These are phyloP conservation scores for Baronia brevicornis DNA, from an alignment of 2,888 invertebrate species.

Conservation along the genomic window DNA sequence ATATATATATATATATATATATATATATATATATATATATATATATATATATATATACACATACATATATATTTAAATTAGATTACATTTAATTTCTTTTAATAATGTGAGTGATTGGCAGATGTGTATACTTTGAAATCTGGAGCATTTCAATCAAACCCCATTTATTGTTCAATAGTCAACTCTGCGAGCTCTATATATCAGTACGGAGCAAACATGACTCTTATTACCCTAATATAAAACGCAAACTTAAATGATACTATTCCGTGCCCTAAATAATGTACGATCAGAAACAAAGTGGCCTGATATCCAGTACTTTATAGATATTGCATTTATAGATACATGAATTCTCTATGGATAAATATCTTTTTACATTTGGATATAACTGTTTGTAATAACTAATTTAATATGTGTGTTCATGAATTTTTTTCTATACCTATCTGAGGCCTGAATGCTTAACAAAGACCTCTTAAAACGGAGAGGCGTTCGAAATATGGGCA, in stretches of 20 bases:
- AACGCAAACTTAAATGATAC: constrained; percentile 2
- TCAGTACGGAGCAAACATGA: constrained; percentile 7
- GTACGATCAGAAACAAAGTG: constrained; percentile 17
- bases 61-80: too few species aligned
- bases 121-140: constrained; percentile 32
- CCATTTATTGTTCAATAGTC: constrained; percentile 37
- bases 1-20: too few species aligned
- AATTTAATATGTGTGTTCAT: too few species aligned
- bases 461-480: too few species aligned
- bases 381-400: too few species aligned
- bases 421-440: too few species aligned
- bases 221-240: constrained; percentile 8
- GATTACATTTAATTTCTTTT: constrained; percentile 8
- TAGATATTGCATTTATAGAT: constrained; percentile 13
- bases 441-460: too few species aligned
- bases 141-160: constrained; percentile 52
- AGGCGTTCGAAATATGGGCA: too few species aligned
- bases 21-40: too few species aligned
- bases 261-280: constrained; percentile 11
- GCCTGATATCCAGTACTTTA: constrained; percentile 14
- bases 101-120: constrained; percentile 19
- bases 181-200: constrained; percentile 2
- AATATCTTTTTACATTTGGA: too few species aligned
- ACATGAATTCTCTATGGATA: too few species aligned
- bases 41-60: too few species aligned